Percentiles rank a stretch among this genome's conserved stretches.
Conservation (phyloP, 2,113 vertebrate genomes). For the Cavia porcellus region DNA sequence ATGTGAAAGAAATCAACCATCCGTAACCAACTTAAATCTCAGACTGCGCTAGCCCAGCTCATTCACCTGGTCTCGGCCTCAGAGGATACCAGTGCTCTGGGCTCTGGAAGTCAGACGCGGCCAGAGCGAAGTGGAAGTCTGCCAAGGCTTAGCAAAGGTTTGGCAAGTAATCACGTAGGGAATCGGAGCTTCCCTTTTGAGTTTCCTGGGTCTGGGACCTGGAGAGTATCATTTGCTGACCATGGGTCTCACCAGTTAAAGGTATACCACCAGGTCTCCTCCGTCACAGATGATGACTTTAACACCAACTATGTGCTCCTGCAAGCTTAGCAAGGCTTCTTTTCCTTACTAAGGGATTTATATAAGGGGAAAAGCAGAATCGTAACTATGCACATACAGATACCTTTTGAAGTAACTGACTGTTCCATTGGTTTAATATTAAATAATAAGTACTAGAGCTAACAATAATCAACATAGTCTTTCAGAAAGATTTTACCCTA, state of each 20-base stretch:
- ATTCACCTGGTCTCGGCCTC: background rate
- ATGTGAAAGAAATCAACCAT: constrained; percentile 41
- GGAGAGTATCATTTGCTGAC: background rate
- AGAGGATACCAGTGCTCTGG: background rate
- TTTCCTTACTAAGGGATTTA: constrained; percentile 8
- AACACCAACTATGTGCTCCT: background rate
- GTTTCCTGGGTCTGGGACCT: background rate
- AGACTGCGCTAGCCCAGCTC: background rate
- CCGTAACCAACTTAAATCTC: background rate
- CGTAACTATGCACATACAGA: background rate
- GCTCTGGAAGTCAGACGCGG: constrained; percentile 1
- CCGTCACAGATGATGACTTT: background rate
- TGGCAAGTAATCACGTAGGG: background rate
- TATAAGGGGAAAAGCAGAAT: background rate
- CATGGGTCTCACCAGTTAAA: background rate
- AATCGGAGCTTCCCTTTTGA: constrained; percentile 27
- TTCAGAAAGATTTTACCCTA: background rate
- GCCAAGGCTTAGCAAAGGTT: constrained; percentile 66
- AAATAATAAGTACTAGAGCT: background rate
- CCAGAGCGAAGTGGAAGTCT: constrained; percentile 16
- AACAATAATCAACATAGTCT: background rate
- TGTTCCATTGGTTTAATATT: background rate
- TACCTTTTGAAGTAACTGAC: background rate
- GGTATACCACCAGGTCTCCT: background rate
- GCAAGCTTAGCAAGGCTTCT: background rate